Conservation (phyloP, 2,113 vertebrate species). For the Promerops cafer region DNA sequence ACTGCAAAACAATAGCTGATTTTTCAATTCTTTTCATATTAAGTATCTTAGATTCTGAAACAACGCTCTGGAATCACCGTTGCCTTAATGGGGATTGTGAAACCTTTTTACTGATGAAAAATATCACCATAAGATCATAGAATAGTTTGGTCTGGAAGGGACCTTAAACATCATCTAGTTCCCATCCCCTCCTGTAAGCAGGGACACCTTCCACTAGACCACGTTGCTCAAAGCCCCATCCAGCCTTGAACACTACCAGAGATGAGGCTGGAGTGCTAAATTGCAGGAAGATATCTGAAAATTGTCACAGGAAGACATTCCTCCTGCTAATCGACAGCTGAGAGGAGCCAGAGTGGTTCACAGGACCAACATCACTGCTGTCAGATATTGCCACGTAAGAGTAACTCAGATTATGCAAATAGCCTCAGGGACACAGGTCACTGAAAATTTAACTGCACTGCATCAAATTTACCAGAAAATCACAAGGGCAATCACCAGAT, state of each 20-base stretch:
- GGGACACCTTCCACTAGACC: neutral
- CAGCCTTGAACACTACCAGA: neutral
- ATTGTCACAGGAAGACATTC: neutral
- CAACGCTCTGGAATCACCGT: neutral
- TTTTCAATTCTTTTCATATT: neutral
- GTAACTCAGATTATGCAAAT: neutral
- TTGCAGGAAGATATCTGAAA: neutral
- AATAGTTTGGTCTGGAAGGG: neutral
- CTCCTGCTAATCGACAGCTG: neutral
- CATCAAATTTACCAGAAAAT: constrained; percentile 36
- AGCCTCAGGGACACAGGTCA: neutral
- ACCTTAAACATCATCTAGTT: neutral
- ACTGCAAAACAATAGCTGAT: neutral
- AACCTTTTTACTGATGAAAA: neutral
- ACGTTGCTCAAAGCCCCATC: neutral
- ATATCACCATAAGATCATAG: neutral
- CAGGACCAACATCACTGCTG: neutral
- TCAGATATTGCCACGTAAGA: neutral
- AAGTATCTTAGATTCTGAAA: neutral
- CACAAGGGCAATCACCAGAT: neutral
- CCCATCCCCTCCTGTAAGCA: neutral
- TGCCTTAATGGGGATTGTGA: neutral
- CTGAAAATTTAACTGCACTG: neutral
- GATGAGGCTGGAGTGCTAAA: neutral
- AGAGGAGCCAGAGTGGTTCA: neutral